These are phyloP conservation scores for Terrapene triunguis DNA, from an alignment of 2,113 vertebrate species.

Conservation along the genomic window DNA sequence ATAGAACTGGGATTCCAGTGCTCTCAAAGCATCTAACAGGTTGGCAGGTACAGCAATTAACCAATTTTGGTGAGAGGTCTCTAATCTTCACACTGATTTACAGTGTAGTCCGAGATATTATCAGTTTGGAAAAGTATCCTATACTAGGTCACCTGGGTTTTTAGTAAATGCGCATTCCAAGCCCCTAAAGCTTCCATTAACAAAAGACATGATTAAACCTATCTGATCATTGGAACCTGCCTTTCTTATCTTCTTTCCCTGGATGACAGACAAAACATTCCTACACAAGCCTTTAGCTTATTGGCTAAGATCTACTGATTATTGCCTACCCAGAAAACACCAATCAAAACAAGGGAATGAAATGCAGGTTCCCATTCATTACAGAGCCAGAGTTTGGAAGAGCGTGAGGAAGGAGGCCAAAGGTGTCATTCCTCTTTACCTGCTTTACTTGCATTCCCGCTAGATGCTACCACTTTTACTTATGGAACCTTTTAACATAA, in stretches of 20 bases:
- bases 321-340: slow-evolving; percentile 33
- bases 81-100: not conserved
- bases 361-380: not conserved
- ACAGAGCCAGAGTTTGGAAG: not conserved
- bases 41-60: not conserved
- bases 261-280: slow-evolving; percentile 1
- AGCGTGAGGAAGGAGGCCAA: not conserved
- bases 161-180: not conserved
- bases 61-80: not conserved
- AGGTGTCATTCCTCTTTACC: slow-evolving; percentile 6
- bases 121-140: slow-evolving; percentile 21
- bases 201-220: slow-evolving; percentile 37
- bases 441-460: not conserved
- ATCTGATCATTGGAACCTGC: not conserved
- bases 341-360: slow-evolving; percentile 8
- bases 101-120: not conserved
- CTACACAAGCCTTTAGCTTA: slow-evolving; percentile 56
- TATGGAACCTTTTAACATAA: slow-evolving; percentile 4
- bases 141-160: not conserved
- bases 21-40: not conserved
- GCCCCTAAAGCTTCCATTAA: not conserved
- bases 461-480: not conserved
- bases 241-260: not conserved
- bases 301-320: not conserved
- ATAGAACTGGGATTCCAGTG: not conserved